phyloP scores from a whole-genome alignment of 2,113 vertebrate species.

The Upupa epops region DNA sequence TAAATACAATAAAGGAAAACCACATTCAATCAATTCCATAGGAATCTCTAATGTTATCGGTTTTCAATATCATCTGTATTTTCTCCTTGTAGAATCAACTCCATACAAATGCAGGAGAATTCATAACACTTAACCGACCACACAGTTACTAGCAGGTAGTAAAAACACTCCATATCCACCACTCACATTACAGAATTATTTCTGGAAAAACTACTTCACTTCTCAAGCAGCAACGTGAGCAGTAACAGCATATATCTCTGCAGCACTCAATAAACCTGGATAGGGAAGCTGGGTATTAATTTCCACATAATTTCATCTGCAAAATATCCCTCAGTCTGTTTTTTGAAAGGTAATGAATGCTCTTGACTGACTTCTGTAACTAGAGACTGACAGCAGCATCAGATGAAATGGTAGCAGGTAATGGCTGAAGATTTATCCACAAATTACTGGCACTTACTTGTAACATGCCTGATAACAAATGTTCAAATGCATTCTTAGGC shows the following conservation, averaged over 20 bases:
- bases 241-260: background rate
- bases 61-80: background rate
- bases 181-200: background rate
- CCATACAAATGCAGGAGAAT: background rate
- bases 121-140: background rate
- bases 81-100: background rate
- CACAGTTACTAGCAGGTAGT: background rate
- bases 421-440: background rate
- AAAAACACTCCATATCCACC: background rate
- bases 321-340: background rate
- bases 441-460: background rate
- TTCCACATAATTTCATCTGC: background rate
- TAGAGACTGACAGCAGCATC: background rate
- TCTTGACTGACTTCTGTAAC: background rate
- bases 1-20: background rate
- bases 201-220: background rate
- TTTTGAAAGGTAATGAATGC: background rate
- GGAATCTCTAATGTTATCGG: accelerated
- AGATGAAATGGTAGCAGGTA: background rate
- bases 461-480: background rate
- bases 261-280: background rate
- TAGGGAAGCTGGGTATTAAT: background rate
- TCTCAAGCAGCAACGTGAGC: background rate
- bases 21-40: background rate
- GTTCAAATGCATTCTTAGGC: background rate